phyloP scores from a whole-genome alignment of 2,113 vertebrate species.

The Glaucidium brasilianum region DNA sequence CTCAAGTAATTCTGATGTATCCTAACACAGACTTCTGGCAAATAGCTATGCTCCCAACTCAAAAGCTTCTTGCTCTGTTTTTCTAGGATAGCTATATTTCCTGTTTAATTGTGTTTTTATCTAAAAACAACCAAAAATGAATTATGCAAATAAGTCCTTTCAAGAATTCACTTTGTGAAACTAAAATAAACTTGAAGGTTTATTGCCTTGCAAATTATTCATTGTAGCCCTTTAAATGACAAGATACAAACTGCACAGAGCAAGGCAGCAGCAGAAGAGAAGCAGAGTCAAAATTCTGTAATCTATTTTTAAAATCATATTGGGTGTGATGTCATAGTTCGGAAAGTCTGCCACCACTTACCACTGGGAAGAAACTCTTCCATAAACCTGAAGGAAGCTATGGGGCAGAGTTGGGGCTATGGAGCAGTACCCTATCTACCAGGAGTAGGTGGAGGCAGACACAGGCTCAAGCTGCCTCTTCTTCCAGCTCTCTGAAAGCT shows the following conservation, averaged over 20 bases:
- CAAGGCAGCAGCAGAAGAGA: neutral
- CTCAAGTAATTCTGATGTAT: neutral
- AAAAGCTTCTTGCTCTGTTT: slow-evolving; percentile 8
- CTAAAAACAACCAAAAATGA: slow-evolving; percentile 56
- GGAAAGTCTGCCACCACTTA: neutral
- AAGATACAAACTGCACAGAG: neutral
- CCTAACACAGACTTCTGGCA: neutral
- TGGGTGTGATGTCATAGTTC: neutral
- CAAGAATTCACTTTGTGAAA: slow-evolving; percentile 43
- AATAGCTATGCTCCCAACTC: neutral
- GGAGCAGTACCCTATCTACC: neutral
- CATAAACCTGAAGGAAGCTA: too few species aligned
- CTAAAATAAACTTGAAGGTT: slow-evolving; percentile 36
- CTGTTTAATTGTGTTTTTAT: slow-evolving; percentile 40
- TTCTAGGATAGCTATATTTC: neutral
- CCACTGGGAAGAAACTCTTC: neutral
- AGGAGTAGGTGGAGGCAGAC: accelerated
- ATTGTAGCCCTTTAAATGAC: neutral
- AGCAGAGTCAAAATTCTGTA: neutral
- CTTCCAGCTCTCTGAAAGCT: neutral
- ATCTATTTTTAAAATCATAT: neutral
- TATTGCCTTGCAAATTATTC: slow-evolving; percentile 29
- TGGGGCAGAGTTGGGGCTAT: accelerated
- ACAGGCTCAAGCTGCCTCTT: neutral
- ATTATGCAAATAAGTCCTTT: slow-evolving; percentile 46